These are phyloP conservation scores for Aldabrachelys gigantea DNA, from an alignment of 2,113 vertebrate species.

Conservation along the genomic window DNA sequence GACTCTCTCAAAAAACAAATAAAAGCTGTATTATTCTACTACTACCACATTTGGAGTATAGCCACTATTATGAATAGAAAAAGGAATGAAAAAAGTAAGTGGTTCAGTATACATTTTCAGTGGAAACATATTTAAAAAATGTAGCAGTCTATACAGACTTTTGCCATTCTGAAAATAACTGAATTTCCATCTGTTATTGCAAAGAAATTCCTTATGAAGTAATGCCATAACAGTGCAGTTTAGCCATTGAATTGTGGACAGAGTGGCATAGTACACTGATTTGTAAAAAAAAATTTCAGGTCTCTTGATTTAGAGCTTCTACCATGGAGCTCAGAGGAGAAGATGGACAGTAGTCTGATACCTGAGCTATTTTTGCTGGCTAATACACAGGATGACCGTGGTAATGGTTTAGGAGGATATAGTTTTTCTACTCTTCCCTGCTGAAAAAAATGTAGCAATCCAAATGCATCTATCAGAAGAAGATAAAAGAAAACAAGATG, in stretches of 20 bases:
- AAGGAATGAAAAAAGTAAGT: neutral
- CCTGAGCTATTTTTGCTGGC: neutral
- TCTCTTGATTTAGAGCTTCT: constrained; percentile 8
- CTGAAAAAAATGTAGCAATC: neutral
- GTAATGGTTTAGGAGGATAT: neutral
- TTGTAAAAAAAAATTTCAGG: neutral
- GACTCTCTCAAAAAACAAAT: neutral
- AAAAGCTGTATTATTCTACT: neutral
- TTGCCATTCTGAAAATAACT: neutral
- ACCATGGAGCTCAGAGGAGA: constrained; percentile 6
- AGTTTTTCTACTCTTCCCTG: neutral
- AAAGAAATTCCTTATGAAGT: accelerated
- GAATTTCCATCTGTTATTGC: constrained; percentile 1
- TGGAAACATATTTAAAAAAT: constrained; percentile 5
- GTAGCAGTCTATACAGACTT: neutral
- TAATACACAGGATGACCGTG: neutral
- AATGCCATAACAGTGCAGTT: neutral
- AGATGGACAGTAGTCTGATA: neutral
- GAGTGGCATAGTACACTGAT: neutral
- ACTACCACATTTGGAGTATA: neutral
- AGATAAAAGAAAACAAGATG: constrained; percentile 31
- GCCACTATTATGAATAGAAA: neutral
- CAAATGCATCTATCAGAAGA: neutral
- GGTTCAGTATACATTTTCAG: neutral
- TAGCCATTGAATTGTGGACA: neutral